phyloP scores from a whole-genome alignment of 2,797 vertebrate genomes.

The Trematomus bernacchii region DNA sequence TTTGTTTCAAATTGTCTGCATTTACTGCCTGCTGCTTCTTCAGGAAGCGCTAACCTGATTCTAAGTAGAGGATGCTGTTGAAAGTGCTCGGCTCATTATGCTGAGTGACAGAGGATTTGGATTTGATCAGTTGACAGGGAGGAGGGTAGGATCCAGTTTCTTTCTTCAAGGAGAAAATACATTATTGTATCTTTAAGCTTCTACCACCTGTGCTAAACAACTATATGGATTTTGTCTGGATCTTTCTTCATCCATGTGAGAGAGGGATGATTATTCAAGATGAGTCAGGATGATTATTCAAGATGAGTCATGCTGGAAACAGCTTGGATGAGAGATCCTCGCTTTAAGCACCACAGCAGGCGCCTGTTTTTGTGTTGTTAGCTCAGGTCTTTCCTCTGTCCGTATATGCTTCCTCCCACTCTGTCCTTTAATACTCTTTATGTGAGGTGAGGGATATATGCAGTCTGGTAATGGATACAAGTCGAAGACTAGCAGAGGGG shows the following conservation, averaged over 20 bases:
- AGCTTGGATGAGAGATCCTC: slow-evolving; percentile 27
- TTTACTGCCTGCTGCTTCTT: slow-evolving; percentile 13
- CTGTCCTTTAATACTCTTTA: slow-evolving; percentile 9
- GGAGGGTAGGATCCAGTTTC: background rate
- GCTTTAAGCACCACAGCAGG: slow-evolving; percentile 20
- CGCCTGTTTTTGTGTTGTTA: slow-evolving; percentile 20
- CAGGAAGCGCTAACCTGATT: slow-evolving; percentile 1
- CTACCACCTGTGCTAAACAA: background rate
- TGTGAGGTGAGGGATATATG: slow-evolving; percentile 9
- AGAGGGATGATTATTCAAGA: slow-evolving; percentile 2
- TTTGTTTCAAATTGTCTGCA: slow-evolving; percentile 11
- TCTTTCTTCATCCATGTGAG: slow-evolving; percentile 13
- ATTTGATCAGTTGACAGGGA: slow-evolving; percentile 21
- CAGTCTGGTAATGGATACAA: slow-evolving; percentile 27
- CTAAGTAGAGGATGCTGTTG: background rate
- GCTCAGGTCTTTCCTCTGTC: slow-evolving; percentile 19
- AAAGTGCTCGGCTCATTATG: slow-evolving; percentile 9
- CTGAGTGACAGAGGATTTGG: slow-evolving; percentile 39
- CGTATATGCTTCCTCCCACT: slow-evolving; percentile 33
- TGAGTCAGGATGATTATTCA: slow-evolving; percentile 3
- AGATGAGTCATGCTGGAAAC: slow-evolving; percentile 35
- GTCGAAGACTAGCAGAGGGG: slow-evolving; percentile 4
- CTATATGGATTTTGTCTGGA: slow-evolving; percentile 24
- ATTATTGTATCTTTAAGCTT: slow-evolving; percentile 19
- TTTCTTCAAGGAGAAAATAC: background rate